These are phyloP conservation scores for Triplophysa rosa DNA, from an alignment of 2,113 vertebrate genomes.

Conservation along the genomic window DNA sequence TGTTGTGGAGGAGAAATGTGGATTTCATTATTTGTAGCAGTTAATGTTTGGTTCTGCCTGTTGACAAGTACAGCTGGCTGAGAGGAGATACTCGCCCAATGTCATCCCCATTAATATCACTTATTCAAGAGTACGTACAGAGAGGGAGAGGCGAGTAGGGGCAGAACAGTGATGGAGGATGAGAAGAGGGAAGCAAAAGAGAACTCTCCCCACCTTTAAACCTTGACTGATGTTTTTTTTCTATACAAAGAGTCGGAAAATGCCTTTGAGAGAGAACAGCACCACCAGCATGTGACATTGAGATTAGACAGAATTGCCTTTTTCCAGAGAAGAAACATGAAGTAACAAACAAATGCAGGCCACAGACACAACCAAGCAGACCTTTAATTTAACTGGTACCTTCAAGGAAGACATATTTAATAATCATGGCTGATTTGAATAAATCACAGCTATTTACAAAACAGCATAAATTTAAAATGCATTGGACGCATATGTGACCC, in stretches of 20 bases:
- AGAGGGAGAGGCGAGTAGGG: slow-evolving; percentile 1
- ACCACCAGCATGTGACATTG: neutral
- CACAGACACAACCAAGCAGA: neutral
- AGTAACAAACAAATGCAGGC: neutral
- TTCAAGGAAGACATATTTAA: no score
- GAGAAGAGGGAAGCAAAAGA: neutral
- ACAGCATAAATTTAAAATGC: no score
- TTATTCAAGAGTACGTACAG: neutral
- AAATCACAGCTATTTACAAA: no score
- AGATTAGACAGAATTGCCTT: slow-evolving; percentile 9
- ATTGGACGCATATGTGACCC: no score
- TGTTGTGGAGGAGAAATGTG: slow-evolving; percentile 34
- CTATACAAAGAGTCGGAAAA: neutral
- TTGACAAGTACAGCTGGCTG: slow-evolving; percentile 32
- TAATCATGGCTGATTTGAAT: no score
- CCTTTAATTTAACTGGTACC: neutral
- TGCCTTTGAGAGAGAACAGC: slow-evolving; percentile 6
- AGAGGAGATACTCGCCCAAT: slow-evolving; percentile 43
- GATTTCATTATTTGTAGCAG: slow-evolving; percentile 46
- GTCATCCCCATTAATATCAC: slow-evolving; percentile 44
- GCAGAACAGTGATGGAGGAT: slow-evolving; percentile 1
- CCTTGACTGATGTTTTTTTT: slow-evolving; percentile 13
- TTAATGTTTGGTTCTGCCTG: slow-evolving; percentile 42
- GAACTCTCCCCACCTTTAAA: neutral
- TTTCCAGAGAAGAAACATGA: neutral